Evolutionary conservation across 2,797 vertebrate species (phyloP).

Genomic region (Tympanoctomys barrerae): DNA sequence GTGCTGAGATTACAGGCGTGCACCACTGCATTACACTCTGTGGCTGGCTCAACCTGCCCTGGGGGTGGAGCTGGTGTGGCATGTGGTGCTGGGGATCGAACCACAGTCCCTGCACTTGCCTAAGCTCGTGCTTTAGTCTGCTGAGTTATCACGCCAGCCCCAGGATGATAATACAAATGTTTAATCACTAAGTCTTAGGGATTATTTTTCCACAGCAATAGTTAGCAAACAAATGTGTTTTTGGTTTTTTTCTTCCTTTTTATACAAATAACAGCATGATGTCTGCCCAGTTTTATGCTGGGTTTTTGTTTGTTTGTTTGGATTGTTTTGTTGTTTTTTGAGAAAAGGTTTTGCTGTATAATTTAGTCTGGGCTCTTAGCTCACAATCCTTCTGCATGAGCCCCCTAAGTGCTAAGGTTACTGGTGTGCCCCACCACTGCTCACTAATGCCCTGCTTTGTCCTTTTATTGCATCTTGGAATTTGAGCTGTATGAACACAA

Average conservation of each 20-base stretch:
- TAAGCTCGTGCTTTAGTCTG: too few relatives aligned
- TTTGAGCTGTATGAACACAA: neutral
- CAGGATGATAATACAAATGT: neutral
- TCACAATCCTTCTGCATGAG: neutral
- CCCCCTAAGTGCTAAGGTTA: neutral
- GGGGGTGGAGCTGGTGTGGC: too few relatives aligned
- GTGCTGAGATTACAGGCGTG: too few relatives aligned
- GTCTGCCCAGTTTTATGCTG: neutral
- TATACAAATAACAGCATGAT: neutral
- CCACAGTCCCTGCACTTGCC: too few relatives aligned
- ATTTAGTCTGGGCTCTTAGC: neutral
- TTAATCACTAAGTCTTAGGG: neutral
- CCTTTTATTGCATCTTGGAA: neutral
- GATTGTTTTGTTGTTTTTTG: neutral
- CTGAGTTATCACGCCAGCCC: too few relatives aligned
- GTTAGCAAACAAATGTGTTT: neutral
- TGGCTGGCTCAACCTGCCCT: too few relatives aligned
- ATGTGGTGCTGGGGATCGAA: too few relatives aligned
- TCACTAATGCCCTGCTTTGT: neutral
- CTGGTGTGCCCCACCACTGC: neutral
- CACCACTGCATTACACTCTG: too few relatives aligned
- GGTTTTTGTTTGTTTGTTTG: neutral
- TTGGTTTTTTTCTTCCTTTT: neutral
- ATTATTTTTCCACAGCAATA: neutral
- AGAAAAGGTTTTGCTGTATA: neutral